Base-by-base conservation (phyloP, 2,888 invertebrate species). In the Melanotus villosus region DNA sequence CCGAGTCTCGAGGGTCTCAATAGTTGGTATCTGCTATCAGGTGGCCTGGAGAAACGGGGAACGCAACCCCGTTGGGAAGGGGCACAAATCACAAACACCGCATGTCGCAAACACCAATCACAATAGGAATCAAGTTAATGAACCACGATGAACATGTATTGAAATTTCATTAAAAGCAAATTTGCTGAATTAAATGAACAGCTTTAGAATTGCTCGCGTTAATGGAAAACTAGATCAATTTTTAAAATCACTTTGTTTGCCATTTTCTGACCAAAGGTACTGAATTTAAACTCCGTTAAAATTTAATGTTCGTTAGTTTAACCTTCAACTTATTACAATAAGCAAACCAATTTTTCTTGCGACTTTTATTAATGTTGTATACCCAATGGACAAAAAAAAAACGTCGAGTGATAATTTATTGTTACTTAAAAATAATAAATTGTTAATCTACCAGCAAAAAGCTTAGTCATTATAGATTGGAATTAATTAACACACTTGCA, bases 51-150 rank as follows among this genome's bases (percentile, higher is more conserved):
- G 68, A 60, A 60, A 56, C 50, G 54, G 72, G 71, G 50, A 66
- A 19, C 56, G 23, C 23, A 62, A 66, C 59, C 47, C 73, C 71
- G 54, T 45, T 36, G 73, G 72, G 73, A 72, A 34, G 56, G 52
- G 64, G 60, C 69, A 70, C 73, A 73, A 69, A 71, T 73, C 71
- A 68, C 70, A 70, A 68, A 71, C 68, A 56, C 69, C 72, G 69
- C 69, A 72, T 72, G 72, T 72, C 72, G 69, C 72, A 64, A 70
- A 66, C 66, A 70, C 54, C 63, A 67, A 65, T 72, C 64, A 62
- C 70, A 69, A 62, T 69, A 66, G 60, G 57, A 71, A 60, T 68
- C 65, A 68, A 69, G 64, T 69, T 71, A 71, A 71, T 71, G 71
- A 66, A 65, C 71, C 54, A 62, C 56, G 65, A 45, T 62, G 56